phyloP scores from a whole-genome alignment of 2,888 invertebrate species.

The Drosophila rubida region DNA sequence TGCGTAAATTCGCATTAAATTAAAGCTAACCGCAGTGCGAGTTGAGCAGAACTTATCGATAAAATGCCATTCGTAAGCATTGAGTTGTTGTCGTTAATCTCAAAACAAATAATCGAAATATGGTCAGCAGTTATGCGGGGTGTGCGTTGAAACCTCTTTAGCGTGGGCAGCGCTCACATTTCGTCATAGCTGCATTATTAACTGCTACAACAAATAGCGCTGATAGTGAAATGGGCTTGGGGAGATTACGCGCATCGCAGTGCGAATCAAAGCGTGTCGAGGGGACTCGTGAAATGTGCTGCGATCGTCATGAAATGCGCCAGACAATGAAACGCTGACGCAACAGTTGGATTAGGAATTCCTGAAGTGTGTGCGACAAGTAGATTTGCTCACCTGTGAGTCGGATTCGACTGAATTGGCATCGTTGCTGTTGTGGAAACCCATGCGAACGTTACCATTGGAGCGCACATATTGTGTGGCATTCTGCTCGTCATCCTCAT shows the following conservation, averaged over 20 bases:
- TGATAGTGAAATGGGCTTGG: slow-evolving; percentile 34
- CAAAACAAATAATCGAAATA: slow-evolving; percentile 29
- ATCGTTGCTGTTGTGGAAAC: slow-evolving; percentile 80
- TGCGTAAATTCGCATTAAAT: too few species aligned
- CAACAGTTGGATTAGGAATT: slow-evolving; percentile 4
- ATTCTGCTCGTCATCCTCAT: slow-evolving; percentile 65
- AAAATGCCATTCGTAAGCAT: not conserved
- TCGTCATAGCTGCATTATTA: slow-evolving; percentile 49
- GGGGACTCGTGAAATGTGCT: slow-evolving; percentile 24
- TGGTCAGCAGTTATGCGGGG: slow-evolving; percentile 17
- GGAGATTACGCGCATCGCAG: slow-evolving; percentile 33
- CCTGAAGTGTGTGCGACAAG: too few species aligned
- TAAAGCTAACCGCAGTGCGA: too few species aligned
- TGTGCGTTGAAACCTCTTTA: not conserved
- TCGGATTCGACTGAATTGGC: slow-evolving; percentile 82
- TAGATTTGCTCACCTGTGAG: slow-evolving; percentile 79
- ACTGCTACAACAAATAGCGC: slow-evolving; percentile 10
- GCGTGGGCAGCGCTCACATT: slow-evolving; percentile 24
- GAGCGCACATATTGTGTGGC: slow-evolving; percentile 81
- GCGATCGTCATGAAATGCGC: slow-evolving; percentile 33
- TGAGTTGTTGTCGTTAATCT: slow-evolving; percentile 20
- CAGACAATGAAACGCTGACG: slow-evolving; percentile 29
- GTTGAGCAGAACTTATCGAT: too few species aligned
- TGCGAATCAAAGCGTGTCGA: not conserved
- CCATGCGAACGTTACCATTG: slow-evolving; percentile 74